Percentiles rank a stretch among this genome's conserved stretches.
Conservation (phyloP, 2,797 vertebrate genomes). For the Sylvia borin region DNA sequence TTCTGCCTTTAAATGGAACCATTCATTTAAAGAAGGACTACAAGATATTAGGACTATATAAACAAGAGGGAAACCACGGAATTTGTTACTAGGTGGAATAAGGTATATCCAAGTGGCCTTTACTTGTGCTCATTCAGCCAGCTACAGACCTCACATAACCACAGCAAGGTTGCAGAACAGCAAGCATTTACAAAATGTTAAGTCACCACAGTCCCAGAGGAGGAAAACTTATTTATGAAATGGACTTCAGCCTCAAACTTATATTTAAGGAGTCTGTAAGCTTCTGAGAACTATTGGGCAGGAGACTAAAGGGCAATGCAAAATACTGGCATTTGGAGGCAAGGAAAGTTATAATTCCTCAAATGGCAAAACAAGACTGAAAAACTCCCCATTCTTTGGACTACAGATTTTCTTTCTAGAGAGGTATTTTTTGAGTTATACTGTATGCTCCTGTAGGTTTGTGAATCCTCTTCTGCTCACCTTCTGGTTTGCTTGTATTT, state of each 20-base stretch:
- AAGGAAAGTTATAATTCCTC: neutral
- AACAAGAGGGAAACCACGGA: neutral
- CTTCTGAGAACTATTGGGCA: neutral
- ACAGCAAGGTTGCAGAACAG: neutral
- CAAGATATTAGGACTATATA: conserved; percentile 4
- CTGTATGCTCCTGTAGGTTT: neutral
- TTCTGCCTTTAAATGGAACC: conserved; percentile 35
- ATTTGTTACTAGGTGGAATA: neutral
- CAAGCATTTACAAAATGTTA: neutral
- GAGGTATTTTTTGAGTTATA: neutral
- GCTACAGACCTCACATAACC: neutral
- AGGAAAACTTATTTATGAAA: neutral
- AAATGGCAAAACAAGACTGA: neutral
- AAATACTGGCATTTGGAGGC: neutral
- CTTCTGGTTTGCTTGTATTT: neutral
- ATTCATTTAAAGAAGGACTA: conserved; percentile 36
- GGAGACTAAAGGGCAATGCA: neutral
- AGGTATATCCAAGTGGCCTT: neutral
- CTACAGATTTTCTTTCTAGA: neutral
- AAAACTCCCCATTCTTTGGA: neutral
- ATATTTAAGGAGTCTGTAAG: neutral
- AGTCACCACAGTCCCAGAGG: neutral
- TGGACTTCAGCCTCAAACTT: neutral
- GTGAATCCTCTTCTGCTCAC: neutral
- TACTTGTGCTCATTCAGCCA: neutral